Evolutionary conservation across 2,113 vertebrate genomes (phyloP).

Genomic region (Stomatorhinus ivindoensis): DNA sequence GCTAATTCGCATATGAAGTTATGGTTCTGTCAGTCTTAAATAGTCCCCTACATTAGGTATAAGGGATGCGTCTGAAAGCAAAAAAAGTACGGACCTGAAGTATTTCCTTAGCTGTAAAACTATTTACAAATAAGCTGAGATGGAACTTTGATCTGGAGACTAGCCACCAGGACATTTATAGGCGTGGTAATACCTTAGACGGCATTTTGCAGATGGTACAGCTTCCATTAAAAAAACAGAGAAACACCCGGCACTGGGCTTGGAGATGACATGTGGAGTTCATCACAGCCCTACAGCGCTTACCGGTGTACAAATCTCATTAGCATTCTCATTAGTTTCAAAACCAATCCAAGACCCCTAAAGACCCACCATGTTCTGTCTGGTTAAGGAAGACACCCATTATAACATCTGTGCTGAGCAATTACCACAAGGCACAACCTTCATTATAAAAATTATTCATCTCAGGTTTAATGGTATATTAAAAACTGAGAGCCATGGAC

Average conservation of each 20-base stretch:
- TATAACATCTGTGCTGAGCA: slow-evolving; percentile 17
- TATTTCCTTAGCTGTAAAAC: background rate
- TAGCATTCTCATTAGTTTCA: slow-evolving; percentile 10
- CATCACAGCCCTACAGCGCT: slow-evolving; percentile 11
- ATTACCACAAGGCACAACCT: slow-evolving; percentile 12
- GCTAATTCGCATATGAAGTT: background rate
- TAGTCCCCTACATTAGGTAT: background rate
- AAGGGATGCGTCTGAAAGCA: background rate
- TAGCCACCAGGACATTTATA: background rate
- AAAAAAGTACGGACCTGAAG: background rate
- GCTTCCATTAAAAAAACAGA: background rate
- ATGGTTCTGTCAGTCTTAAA: background rate
- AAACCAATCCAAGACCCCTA: slow-evolving; percentile 4
- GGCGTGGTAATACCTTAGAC: background rate
- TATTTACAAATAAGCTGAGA: background rate
- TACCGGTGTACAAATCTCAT: slow-evolving; percentile 3
- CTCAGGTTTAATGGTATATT: slow-evolving; percentile 12
- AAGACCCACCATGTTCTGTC: background rate
- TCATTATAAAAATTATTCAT: slow-evolving; percentile 12
- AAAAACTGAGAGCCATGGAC: background rate
- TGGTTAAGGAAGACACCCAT: background rate
- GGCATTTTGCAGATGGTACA: background rate
- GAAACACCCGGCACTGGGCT: background rate
- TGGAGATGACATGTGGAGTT: slow-evolving; percentile 5
- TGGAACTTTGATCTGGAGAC: background rate